Base-by-base conservation (phyloP, 2,888 invertebrate species). In the Amiota communis region DNA sequence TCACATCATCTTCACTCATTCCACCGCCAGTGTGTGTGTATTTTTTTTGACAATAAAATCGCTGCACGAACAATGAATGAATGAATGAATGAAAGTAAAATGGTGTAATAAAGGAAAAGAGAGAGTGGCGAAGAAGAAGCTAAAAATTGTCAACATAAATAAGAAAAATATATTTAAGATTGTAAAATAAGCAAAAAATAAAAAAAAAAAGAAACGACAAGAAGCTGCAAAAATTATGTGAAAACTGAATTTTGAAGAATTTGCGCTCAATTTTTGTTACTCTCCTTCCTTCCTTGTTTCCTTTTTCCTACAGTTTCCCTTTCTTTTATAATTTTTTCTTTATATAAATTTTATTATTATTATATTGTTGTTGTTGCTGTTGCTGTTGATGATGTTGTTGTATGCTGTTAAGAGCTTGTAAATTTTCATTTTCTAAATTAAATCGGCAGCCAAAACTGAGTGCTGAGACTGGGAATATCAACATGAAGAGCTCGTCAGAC, bases 341-440 rank as follows among this genome's bases (percentile, higher is more conserved):
- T 63, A 2, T 11, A 48, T 23, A 69, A 15, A 53, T 46, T 36
- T 36, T 36, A 36, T 36, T 36, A 36, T 36, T 36, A 36, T 36
- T 36, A 6, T 36, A 36, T 48, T 46, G 59, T 61, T 61, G 36
- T 59, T 61, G n/a, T 46, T 17, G 56, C 12, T 46, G 59, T 61
- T 61, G 36, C 46, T 61, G n/a, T 46, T 17, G 56, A 12, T 73
- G 15, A 23, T 68, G 74, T 73, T 70, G 72, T 76, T 74, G 67
- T 77, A 15, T 70, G 71, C 72, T 36, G 36, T 36, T 36, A 36
- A 36, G 72, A 74, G 75, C 75, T 78, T 80, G 75, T 84, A 84
- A 80, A 83, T 83, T 83, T 84, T 83, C 83, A 83, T 83, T 85
- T 85, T 78, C 76, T 74, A 83, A 83, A 83, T 85, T 79, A 84